Percentiles rank a stretch among this genome's conserved stretches.
Evolutionary conservation across 35 echinoderm and acorn worm species (phyloP).

Genomic region (Chiridota heheva): DNA sequence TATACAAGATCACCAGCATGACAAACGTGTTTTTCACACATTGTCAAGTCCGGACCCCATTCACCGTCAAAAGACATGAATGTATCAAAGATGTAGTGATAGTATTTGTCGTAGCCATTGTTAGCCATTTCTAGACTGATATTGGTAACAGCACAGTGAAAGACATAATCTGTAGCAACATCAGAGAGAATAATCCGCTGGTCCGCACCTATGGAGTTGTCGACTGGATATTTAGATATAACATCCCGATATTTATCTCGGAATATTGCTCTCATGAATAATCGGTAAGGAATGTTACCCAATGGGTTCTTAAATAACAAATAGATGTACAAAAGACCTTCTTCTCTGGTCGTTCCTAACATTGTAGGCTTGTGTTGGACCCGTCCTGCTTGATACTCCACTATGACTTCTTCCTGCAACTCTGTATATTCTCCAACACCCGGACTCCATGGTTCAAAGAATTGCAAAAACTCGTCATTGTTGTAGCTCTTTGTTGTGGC

Average conservation of each 20-base stretch:
- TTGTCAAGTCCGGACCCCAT: neutral
- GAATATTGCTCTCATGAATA: slow-evolving; percentile 15
- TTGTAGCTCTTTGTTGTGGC: slow-evolving; percentile 17
- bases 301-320: slow-evolving; percentile 32
- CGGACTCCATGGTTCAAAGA: slow-evolving; percentile 61
- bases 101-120: slow-evolving; percentile 19
- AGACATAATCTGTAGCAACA: slow-evolving; percentile 35
- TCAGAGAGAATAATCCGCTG: slow-evolving; percentile 20
- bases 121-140: slow-evolving; percentile 25
- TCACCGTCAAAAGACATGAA: slow-evolving; percentile 41
- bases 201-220: slow-evolving; percentile 23
- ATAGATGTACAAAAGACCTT: slow-evolving; percentile 33
- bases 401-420: slow-evolving; percentile 34
- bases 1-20: slow-evolving; percentile 50
- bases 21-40: slow-evolving; percentile 51
- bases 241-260: slow-evolving; percentile 13
- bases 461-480: slow-evolving; percentile 24
- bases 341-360: slow-evolving; percentile 35
- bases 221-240: neutral
- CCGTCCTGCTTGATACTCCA: slow-evolving; percentile 11
- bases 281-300: slow-evolving; percentile 2
- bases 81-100: slow-evolving; percentile 43
- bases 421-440: slow-evolving; percentile 18
- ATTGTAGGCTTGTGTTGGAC: slow-evolving; percentile 55
- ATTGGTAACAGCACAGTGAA: slow-evolving; percentile 36